phyloP scores from a whole-genome alignment of 2,888 invertebrate species.

The Tupiocoris notatus region DNA sequence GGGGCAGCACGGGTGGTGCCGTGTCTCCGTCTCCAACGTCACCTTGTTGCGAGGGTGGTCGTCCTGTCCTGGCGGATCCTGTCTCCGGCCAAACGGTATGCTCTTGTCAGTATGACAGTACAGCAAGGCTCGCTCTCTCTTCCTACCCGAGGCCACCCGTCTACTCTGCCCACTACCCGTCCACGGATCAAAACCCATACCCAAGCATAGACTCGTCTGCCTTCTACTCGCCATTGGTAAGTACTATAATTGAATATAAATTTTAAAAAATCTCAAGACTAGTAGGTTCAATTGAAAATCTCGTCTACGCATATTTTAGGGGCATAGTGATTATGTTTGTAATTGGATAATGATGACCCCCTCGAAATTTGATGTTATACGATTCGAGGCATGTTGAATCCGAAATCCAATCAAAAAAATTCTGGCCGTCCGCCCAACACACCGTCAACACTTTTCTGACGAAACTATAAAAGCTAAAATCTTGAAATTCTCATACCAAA shows the following conservation, averaged over 20 bases:
- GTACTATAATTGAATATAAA: too few relatives aligned
- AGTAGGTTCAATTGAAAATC: too few relatives aligned
- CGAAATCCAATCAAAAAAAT: too few relatives aligned
- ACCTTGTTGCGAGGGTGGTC: slow-evolving; percentile 85
- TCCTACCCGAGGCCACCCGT: slow-evolving; percentile 79
- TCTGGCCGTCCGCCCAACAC: too few relatives aligned
- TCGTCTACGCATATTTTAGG: too few relatives aligned
- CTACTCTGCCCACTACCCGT: slow-evolving; percentile 84
- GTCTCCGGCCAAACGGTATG: slow-evolving; percentile 90
- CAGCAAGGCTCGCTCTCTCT: slow-evolving; percentile 76
- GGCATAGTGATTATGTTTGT: too few relatives aligned
- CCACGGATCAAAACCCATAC: slow-evolving; percentile 88
- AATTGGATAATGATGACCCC: too few relatives aligned
- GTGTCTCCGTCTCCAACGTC: slow-evolving; percentile 54
- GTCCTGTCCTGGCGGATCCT: slow-evolving; percentile 89
- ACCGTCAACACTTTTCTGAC: too few relatives aligned
- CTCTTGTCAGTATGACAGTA: slow-evolving; percentile 91
- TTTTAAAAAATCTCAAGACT: background rate
- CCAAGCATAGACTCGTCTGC: slow-evolving; percentile 93
- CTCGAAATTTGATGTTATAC: too few relatives aligned
- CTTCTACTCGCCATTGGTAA: slow-evolving; percentile 92
- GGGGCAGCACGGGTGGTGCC: slow-evolving; percentile 57
- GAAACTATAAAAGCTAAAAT: too few relatives aligned
- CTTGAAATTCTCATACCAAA: too few relatives aligned
- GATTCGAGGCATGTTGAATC: too few relatives aligned